Base-by-base conservation (phyloP, 1,140 invertebrate genomes). In the Brachionus rubens region DNA sequence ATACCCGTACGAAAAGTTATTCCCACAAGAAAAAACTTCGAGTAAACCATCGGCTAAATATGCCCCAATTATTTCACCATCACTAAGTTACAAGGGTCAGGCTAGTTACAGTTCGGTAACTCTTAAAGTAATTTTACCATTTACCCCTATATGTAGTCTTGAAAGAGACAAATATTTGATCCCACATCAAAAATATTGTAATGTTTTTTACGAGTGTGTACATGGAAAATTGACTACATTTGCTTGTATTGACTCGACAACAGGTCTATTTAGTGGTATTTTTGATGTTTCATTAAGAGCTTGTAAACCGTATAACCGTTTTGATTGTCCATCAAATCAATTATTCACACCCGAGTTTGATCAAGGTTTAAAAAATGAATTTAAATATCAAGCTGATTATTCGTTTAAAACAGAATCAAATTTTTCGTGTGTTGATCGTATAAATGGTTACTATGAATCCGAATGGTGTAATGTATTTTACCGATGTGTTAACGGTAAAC, bases 381-480 rank as follows among this genome's bases (percentile, higher is more conserved):
- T 72, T 14, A 72, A 72, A 28, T 50, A 50, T 36, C 33, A 21
- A 30, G 68, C 46, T 36, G 68, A 72, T 36, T 72, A 75, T 54
- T 54, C 72, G 30, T 75, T 75, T 40, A 48, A 41, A 19, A 75
- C 48, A 5, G 48, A 75, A 30, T 62, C 54, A 3, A 28, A 46
- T 21, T 76, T 76, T 65, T 48, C 75, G 3, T 76, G 75, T 62
- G 6, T 46, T 7, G 54, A 52, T 30, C 16, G 41, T 12, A 14
- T 36, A n/a, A 48, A 76, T 41, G 75, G 75, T n/a, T 76, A 76
- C 26, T 76, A 76, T 50, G 75, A 76, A 36, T 76, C 75, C 14
- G 75, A 76, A 48, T 76, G 75, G 75, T 76, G 75, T 48, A 76
- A 76, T 50, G 54, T 76, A 6, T 76, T 76, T 24, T 76, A 76